A percentile compares a stretch with the other conserved stretches of the same genome.
These are phyloP conservation scores for Sinonovacula constricta DNA, from an alignment of 1,140 invertebrate genomes.

Conservation along the genomic window DNA sequence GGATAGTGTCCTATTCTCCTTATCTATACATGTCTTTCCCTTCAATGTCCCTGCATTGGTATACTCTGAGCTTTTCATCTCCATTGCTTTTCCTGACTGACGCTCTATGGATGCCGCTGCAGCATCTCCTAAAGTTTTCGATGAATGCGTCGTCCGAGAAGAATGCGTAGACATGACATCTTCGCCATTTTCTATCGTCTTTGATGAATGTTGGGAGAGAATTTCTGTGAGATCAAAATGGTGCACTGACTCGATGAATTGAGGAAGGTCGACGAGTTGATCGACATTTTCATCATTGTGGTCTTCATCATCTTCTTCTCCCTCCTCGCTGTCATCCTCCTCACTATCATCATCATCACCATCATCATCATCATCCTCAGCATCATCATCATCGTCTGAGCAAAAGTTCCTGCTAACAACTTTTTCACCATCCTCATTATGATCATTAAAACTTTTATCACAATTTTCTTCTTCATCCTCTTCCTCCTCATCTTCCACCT, in stretches of 20 bases:
- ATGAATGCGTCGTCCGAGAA: constrained; percentile 65
- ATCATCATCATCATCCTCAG: neutral
- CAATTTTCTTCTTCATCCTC: too few relatives aligned
- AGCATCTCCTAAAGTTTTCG: constrained; percentile 64
- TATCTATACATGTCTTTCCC: neutral
- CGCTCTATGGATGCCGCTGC: constrained; percentile 44
- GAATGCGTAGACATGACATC: constrained; percentile 71
- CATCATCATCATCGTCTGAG: too few relatives aligned
- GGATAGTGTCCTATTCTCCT: constrained; percentile 27
- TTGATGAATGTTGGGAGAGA: constrained; percentile 73
- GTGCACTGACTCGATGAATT: constrained; percentile 75
- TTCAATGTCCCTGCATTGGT: constrained; percentile 1
- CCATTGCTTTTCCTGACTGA: neutral
- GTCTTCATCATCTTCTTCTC: constrained; percentile 17
- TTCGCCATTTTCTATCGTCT: constrained; percentile 65
- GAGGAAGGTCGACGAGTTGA: constrained; percentile 57
- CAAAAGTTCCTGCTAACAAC: too few relatives aligned
- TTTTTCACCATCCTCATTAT: too few relatives aligned
- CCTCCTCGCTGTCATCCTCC: constrained; percentile 73
- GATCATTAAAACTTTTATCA: too few relatives aligned
- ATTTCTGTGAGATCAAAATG: constrained; percentile 69
- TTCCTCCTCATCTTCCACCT: too few relatives aligned
- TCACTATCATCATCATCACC: constrained; percentile 62
- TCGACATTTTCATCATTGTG: constrained; percentile 20
- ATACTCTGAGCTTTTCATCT: constrained; percentile 4